Evolutionary conservation across 2,888 invertebrate genomes (phyloP).

Genomic region (Lobophora halterata): DNA sequence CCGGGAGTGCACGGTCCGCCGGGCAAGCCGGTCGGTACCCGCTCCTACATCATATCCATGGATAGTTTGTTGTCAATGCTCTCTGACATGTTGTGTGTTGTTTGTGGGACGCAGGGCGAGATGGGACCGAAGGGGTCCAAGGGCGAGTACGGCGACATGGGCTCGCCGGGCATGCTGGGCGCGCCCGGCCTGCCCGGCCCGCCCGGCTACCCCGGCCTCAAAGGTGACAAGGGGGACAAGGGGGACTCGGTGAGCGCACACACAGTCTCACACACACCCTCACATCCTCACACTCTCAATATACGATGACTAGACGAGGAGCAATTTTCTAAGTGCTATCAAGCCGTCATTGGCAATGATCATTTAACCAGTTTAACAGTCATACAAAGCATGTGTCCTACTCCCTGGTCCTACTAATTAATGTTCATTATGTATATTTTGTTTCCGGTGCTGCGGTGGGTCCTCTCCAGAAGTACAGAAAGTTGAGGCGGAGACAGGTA

Average conservation of each 20-base stretch:
- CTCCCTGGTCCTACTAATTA: not conserved
- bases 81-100: not conserved
- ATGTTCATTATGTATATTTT: constrained; percentile 39
- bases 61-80: too few relatives aligned
- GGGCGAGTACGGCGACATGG: constrained; percentile 94
- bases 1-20: constrained; percentile 94
- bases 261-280: not conserved
- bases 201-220: constrained; percentile 92
- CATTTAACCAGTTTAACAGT: too few relatives aligned
- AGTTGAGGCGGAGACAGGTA: constrained; percentile 90
- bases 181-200: constrained; percentile 92
- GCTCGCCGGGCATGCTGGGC: constrained; percentile 96
- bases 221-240: constrained; percentile 95
- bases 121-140: constrained; percentile 93
- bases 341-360: too few relatives aligned
- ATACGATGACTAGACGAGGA: not conserved
- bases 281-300: not conserved
- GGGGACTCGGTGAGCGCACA: constrained; percentile 90
- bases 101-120: constrained; percentile 83
- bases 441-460: constrained; percentile 37
- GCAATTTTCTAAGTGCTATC: too few relatives aligned
- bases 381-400: too few relatives aligned
- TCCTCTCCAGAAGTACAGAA: constrained; percentile 88
- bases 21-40: constrained; percentile 85
- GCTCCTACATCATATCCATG: not conserved